Conservation (phyloP, 1,140 invertebrate species). For the Pseudomyrmex gracilis region DNA sequence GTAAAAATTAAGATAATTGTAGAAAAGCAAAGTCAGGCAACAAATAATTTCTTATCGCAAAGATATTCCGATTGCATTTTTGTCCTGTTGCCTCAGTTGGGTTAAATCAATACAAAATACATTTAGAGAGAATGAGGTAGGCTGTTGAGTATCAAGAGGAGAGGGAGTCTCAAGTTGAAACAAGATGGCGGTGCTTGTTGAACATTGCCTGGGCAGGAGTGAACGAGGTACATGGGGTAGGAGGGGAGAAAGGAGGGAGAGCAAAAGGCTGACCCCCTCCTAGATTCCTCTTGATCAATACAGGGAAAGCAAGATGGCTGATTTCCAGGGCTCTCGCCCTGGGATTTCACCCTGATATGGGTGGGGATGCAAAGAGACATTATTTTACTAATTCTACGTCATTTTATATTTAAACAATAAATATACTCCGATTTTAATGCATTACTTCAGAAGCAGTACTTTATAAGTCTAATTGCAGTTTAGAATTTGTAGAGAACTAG, state of each 20-base stretch:
- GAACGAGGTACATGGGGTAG: slow-evolving; percentile 69
- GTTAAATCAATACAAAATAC: slow-evolving; percentile 83
- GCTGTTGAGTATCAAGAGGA: slow-evolving; percentile 48
- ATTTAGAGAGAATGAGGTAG: slow-evolving; percentile 46
- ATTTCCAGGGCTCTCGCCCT: slow-evolving; percentile 84
- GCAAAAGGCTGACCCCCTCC: slow-evolving; percentile 76
- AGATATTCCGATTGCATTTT: slow-evolving; percentile 63
- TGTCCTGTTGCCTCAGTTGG: slow-evolving; percentile 67
- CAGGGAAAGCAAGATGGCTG: slow-evolving; percentile 85
- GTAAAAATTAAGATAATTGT: no score
- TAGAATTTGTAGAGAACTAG: background rate
- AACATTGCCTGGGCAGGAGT: slow-evolving; percentile 72
- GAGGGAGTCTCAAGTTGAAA: slow-evolving; percentile 80
- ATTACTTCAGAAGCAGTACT: background rate
- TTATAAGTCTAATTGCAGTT: background rate
- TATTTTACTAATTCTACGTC: slow-evolving; percentile 40
- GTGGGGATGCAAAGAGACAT: slow-evolving; percentile 49
- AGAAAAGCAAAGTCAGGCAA: no score
- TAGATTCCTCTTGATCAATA: slow-evolving; percentile 83
- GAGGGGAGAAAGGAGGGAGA: slow-evolving; percentile 51
- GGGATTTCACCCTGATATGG: slow-evolving; percentile 80
- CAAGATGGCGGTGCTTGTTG: slow-evolving; percentile 82
- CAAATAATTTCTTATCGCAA: slow-evolving; percentile 15
- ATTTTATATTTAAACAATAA: slow-evolving; percentile 38
- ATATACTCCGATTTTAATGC: background rate